Conservation (phyloP, 2,113 vertebrate species). For the Gracilinanus agilis region DNA sequence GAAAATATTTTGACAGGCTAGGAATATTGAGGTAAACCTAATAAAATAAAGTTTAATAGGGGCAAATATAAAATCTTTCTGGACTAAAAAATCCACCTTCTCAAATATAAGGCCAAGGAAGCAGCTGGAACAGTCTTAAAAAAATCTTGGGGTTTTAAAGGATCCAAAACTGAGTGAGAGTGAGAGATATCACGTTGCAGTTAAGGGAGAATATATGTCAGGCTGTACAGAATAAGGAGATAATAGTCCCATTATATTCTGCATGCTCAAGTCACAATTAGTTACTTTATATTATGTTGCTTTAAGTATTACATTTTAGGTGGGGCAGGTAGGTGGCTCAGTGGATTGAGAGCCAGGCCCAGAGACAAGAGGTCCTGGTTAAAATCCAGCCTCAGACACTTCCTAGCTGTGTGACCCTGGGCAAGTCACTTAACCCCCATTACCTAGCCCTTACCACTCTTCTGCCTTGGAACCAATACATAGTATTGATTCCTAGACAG, state of each 20-base stretch:
- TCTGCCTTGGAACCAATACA: no score
- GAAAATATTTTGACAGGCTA: neutral
- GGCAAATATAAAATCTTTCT: neutral
- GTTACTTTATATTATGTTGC: neutral
- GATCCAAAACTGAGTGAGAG: neutral
- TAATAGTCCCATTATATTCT: neutral
- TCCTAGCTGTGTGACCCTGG: no score
- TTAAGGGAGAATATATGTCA: neutral
- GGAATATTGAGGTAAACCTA: neutral
- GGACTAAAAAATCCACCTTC: neutral
- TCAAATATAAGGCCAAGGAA: neutral
- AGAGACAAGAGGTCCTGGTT: no score
- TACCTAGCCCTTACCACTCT: no score
- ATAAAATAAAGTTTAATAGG: neutral
- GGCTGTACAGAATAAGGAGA: neutral
- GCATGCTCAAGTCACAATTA: neutral
- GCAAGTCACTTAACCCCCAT: no score
- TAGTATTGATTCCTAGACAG: no score
- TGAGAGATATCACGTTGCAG: neutral
- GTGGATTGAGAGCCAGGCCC: no score
- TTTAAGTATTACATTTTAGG: neutral
- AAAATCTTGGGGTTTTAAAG: neutral
- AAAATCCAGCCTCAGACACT: no score
- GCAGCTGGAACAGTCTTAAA: neutral
- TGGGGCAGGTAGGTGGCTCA: no score